Evolutionary conservation across 2,888 invertebrate genomes (phyloP).

Genomic region (Phania funesta): DNA sequence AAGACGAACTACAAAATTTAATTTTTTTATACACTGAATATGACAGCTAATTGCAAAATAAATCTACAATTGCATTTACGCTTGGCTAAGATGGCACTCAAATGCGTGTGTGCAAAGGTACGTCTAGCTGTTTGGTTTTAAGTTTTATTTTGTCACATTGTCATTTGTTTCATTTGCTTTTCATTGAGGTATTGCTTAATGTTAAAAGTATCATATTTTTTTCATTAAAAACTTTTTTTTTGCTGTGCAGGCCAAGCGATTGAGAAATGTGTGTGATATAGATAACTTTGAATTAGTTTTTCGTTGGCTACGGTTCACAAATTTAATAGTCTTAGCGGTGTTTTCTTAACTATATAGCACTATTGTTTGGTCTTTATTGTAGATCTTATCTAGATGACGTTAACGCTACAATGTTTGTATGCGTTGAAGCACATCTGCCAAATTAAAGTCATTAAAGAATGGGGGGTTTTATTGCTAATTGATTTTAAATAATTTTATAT

Average conservation of each 20-base stretch:
- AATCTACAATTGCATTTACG: constrained; percentile 13
- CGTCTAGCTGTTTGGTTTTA: neutral
- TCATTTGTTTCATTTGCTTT: constrained; percentile 13
- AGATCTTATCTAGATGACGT: constrained; percentile 31
- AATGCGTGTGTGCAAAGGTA: neutral
- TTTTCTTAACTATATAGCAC: constrained; percentile 11
- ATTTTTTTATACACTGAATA: constrained; percentile 34
- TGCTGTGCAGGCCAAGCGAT: constrained; percentile 43
- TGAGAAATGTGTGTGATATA: constrained; percentile 18
- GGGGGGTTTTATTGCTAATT: constrained; percentile 2
- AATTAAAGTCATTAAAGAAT: constrained; percentile 25
- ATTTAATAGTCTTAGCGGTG: constrained; percentile 33
- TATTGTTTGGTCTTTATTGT: neutral
- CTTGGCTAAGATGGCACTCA: neutral
- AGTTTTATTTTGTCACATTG: constrained; percentile 17
- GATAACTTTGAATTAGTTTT: constrained; percentile 21
- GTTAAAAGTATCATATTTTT: constrained; percentile 40
- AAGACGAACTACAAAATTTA: neutral
- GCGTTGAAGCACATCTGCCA: constrained; percentile 50
- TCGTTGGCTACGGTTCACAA: constrained; percentile 36
- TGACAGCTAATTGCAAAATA: constrained; percentile 46
- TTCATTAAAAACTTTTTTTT: neutral
- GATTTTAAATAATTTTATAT: constrained; percentile 27
- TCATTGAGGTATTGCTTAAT: constrained; percentile 34
- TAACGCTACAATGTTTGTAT: constrained; percentile 18